Percentiles rank a stretch among this genome's conserved stretches.
These are phyloP conservation scores for Heliothis virescens DNA, from an alignment of 1,140 invertebrate genomes.

Conservation along the genomic window DNA sequence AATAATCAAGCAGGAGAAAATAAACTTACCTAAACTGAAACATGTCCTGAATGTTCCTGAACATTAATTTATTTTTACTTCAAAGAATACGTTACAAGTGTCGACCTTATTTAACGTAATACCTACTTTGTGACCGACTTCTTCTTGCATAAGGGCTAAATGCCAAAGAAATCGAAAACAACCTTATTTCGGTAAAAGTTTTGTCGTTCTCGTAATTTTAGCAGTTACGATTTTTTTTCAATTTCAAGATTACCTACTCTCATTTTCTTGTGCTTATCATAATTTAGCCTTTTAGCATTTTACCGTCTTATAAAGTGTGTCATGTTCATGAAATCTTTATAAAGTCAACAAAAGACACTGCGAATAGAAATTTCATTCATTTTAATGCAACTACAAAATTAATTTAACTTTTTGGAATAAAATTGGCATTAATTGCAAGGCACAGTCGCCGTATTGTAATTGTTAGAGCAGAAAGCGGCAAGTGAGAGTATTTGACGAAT, in stretches of 20 bases:
- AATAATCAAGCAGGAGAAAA: neutral
- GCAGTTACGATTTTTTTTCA: constrained; percentile 26
- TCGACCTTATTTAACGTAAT: neutral
- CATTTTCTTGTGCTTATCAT: constrained; percentile 24
- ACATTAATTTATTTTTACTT: neutral
- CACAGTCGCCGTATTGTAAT: constrained; percentile 56
- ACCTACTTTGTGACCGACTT: neutral
- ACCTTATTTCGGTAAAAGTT: constrained; percentile 27
- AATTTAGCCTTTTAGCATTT: constrained; percentile 12
- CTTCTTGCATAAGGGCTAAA: constrained; percentile 20
- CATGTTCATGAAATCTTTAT: constrained; percentile 47
- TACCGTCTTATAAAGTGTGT: constrained; percentile 46
- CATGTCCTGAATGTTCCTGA: neutral
- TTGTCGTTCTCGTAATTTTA: constrained; percentile 16
- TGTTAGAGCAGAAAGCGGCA: constrained; percentile 77
- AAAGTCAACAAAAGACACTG: constrained; percentile 30
- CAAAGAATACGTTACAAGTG: neutral
- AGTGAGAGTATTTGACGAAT: constrained; percentile 60
- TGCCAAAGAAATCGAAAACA: constrained; percentile 45
- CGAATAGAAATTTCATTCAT: constrained; percentile 57
- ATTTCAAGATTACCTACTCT: constrained; percentile 23
- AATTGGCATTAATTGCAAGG: constrained; percentile 68
- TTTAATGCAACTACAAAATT: constrained; percentile 61
- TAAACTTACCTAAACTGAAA: neutral
- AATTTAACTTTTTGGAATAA: constrained; percentile 69